Evolutionary conservation across 2,113 vertebrate genomes (phyloP).

Genomic region (Aspidoscelis tigris): DNA sequence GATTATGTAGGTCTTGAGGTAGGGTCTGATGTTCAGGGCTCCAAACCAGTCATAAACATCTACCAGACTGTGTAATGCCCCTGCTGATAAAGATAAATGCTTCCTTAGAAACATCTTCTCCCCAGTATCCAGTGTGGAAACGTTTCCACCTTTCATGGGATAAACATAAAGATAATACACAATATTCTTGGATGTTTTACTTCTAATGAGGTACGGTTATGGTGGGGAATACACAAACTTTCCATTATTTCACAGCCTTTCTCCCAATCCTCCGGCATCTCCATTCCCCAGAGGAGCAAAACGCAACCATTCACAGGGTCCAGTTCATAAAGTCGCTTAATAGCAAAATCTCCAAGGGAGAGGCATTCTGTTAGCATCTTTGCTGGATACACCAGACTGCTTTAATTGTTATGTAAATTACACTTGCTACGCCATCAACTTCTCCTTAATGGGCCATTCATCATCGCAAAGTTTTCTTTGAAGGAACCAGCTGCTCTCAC

Average conservation of each 20-base stretch:
- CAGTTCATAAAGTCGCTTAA: slow-evolving; percentile 65
- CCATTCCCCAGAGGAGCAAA: slow-evolving; percentile 23
- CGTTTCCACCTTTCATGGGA: no score
- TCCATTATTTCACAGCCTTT: not conserved
- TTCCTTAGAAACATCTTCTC: no score
- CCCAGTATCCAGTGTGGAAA: no score
- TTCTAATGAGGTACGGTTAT: not conserved
- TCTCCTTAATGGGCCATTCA: slow-evolving; percentile 60
- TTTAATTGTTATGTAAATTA: slow-evolving; percentile 69
- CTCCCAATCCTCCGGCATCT: not conserved
- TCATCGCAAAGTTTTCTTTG: slow-evolving; percentile 50
- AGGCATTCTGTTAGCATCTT: slow-evolving; percentile 50
- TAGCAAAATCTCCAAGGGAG: slow-evolving; percentile 32
- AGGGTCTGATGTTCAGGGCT: no score
- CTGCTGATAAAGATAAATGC: no score
- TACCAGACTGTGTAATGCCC: no score
- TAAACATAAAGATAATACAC: no score
- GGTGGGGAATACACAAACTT: not conserved
- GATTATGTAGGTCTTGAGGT: no score
- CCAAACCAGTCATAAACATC: no score
- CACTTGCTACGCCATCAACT: slow-evolving; percentile 47
- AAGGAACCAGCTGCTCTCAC: slow-evolving; percentile 47
- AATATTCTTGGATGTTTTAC: not conserved
- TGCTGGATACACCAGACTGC: slow-evolving; percentile 52
- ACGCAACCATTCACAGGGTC: slow-evolving; percentile 44